Evolutionary conservation across 2,113 vertebrate species (phyloP).

Genomic region (Lichenostomus cassidix): DNA sequence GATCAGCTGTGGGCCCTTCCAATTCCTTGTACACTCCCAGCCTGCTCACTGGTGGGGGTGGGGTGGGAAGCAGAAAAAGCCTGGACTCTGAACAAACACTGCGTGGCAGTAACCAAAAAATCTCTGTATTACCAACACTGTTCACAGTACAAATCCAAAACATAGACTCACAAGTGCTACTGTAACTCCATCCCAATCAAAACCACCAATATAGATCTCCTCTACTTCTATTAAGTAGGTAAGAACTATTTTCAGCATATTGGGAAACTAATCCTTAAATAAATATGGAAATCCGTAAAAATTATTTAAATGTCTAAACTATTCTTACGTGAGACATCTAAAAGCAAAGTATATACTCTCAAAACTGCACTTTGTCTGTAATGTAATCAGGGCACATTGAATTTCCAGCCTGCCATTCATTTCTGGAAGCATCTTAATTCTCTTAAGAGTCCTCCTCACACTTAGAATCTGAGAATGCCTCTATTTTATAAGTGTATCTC

Average conservation of each 20-base stretch:
- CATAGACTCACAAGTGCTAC: neutral
- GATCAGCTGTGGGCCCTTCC: no score
- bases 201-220: neutral
- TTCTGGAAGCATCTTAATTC: neutral
- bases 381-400: neutral
- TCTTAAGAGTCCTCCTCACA: neutral
- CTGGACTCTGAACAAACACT: neutral
- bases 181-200: neutral
- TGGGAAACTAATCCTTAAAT: neutral
- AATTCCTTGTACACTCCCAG: neutral
- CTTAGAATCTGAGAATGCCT: neutral
- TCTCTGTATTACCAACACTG: neutral
- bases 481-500: neutral
- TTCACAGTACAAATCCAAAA: neutral
- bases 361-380: neutral
- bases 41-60: neutral
- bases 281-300: neutral
- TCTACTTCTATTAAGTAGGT: neutral
- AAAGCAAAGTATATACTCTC: neutral
- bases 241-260: neutral
- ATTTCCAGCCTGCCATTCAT: neutral
- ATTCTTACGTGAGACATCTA: neutral
- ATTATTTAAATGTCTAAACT: neutral
- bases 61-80: neutral
- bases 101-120: neutral